Evolutionary conservation across 2,888 invertebrate species (phyloP), one percentile per base, ranked within the genome.

Genomic region (Clepsis dumicolana): DNA sequence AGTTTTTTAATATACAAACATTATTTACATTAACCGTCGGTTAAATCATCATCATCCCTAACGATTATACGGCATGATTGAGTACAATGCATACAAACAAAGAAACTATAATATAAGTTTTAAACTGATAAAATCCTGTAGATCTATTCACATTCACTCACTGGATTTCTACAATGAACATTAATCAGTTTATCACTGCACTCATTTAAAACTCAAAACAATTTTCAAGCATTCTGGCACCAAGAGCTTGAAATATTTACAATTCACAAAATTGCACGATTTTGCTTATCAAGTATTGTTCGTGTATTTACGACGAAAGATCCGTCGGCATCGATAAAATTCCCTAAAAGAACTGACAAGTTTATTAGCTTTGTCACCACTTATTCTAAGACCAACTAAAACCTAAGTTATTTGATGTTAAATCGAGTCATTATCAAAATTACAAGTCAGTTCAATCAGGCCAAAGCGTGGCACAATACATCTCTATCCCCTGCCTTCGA

Each of bases 1-100:
- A 84, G 80, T 41, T 59, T 59, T 88, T 89, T 90, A 89, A 81
- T 89, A 86, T 82, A 88, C 81, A 86, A 86, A 86, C 82, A 87
- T 86, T 90, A 90, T 89, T 88, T 90, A 89, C 89, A 91, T 78
- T 80, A 64, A 64, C 41, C 68, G 59, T 59, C 27, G 59, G 50
- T 62, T 48, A n/a, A n/a, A n/a, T n/a, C n/a, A n/a, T n/a, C n/a
- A 65, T 35, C 41, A 81, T 80, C 80, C 82, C 76, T 74, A 79
- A 71, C 73, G 75, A 82, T 80, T 81, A 82, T 75, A 78, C 78
- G 75, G 78, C 78, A 76, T 71, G 74, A 77, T 75, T 76, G 72
- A 73, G 69, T 72, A 74, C 71, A 75, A 75, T 76, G 76, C 77
- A 78, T 66, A 76, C 72, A 73, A 73, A 77, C 81, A 80, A 74